Evolutionary conservation across 2,888 invertebrate genomes (phyloP).

Genomic region (Trisateles emortualis): DNA sequence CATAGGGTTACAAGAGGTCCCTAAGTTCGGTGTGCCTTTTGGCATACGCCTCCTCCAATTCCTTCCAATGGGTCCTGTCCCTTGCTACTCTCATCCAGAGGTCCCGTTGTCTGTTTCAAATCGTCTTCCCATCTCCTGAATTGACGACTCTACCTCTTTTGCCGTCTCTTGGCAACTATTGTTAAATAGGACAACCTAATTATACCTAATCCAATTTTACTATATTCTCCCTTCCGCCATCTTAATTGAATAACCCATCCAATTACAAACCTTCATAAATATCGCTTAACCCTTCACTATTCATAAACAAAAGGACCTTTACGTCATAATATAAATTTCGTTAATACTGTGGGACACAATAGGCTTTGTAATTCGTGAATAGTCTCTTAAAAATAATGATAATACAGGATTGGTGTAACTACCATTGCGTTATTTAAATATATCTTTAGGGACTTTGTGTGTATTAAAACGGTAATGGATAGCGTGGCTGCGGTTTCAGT

Average conservation of each 20-base stretch:
- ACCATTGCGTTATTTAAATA: constrained; percentile 8
- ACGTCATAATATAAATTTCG: constrained; percentile 33
- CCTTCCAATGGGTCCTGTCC: too few species aligned
- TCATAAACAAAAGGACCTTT: constrained; percentile 36
- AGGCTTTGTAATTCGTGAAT: constrained; percentile 25
- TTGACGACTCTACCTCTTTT: too few species aligned
- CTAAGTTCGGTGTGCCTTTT: too few species aligned
- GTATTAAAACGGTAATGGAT: constrained; percentile 10
- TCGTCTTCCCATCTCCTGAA: too few species aligned
- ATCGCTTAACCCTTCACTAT: constrained; percentile 33
- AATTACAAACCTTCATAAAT: constrained; percentile 40
- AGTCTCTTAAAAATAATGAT: constrained; percentile 39
- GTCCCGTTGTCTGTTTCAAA: too few species aligned
- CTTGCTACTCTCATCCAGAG: too few species aligned
- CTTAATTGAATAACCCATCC: constrained; percentile 25
- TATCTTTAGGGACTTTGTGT: not conserved
- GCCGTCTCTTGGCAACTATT: too few species aligned
- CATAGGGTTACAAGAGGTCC: too few species aligned
- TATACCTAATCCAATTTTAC: not conserved
- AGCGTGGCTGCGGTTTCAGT: constrained; percentile 6
- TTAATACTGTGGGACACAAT: constrained; percentile 27
- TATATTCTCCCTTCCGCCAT: not conserved
- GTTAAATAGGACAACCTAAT: too few species aligned
- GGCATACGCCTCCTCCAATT: too few species aligned
- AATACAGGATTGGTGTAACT: constrained; percentile 7